Conservation (phyloP, 2,797 vertebrate genomes). For the Spheniscus humboldti region DNA sequence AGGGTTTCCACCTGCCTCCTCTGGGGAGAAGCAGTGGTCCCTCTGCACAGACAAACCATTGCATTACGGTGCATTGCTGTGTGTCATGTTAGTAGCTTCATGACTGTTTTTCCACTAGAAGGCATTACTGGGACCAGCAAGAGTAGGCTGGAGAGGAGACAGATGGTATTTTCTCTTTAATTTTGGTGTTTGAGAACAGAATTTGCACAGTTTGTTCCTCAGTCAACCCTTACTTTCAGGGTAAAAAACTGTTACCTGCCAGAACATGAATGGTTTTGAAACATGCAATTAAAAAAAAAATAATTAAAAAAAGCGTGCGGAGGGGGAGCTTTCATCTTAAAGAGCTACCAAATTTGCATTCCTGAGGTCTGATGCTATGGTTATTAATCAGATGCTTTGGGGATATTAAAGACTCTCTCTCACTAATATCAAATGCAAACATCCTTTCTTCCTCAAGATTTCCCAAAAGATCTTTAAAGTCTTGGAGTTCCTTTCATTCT, state of each 20-base stretch:
- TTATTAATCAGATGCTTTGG: slow-evolving; percentile 17
- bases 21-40: neutral
- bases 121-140: neutral
- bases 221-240: slow-evolving; percentile 20
- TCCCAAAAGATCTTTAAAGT: slow-evolving; percentile 15
- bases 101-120: neutral
- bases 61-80: neutral
- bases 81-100: neutral
- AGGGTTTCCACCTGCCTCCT: neutral
- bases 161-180: slow-evolving; percentile 57
- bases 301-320: rapidly evolving
- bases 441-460: neutral
- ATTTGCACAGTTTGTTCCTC: slow-evolving; percentile 57
- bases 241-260: slow-evolving; percentile 34
- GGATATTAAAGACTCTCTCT: slow-evolving; percentile 11
- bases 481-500: slow-evolving; percentile 14
- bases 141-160: slow-evolving; percentile 13
- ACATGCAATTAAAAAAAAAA: neutral
- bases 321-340: slow-evolving; percentile 4
- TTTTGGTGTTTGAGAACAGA: slow-evolving; percentile 54
- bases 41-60: neutral
- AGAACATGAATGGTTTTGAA: slow-evolving; percentile 36
- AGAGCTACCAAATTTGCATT: slow-evolving; percentile 29
- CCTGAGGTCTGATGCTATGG: neutral
- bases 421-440: neutral